Conservation (phyloP, 1,140 invertebrate genomes). For the Grapholita molesta region DNA sequence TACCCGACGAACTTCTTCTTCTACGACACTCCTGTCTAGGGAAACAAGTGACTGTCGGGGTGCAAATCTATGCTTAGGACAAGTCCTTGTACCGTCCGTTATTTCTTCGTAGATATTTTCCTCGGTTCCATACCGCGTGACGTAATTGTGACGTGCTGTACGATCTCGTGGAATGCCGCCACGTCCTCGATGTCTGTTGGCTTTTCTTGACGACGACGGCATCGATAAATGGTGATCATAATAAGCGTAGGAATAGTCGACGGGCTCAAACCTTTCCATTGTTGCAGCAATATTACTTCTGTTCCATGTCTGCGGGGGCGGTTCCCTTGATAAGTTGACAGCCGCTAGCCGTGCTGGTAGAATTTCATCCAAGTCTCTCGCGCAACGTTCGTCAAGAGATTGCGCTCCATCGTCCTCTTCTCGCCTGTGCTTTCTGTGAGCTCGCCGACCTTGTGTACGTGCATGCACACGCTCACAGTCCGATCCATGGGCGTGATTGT, state of each 20-base stretch:
- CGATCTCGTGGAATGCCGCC: constrained; percentile 69
- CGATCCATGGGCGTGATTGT: constrained; percentile 55
- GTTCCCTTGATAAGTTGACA: constrained; percentile 69
- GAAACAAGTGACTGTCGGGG: constrained; percentile 79
- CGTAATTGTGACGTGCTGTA: constrained; percentile 81
- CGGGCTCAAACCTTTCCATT: constrained; percentile 80
- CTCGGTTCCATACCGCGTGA: constrained; percentile 88
- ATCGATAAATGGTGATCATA: constrained; percentile 84
- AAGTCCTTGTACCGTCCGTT: constrained; percentile 79
- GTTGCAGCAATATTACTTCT: constrained; percentile 80
- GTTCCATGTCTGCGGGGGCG: constrained; percentile 69
- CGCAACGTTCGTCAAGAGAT: constrained; percentile 73
- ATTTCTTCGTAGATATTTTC: constrained; percentile 95
- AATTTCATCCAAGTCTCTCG: constrained; percentile 75
- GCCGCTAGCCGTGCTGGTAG: constrained; percentile 73
- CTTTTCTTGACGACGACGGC: constrained; percentile 74
- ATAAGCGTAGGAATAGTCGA: constrained; percentile 89
- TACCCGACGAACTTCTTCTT: constrained; percentile 89
- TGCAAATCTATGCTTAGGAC: constrained; percentile 72
- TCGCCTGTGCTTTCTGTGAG: constrained; percentile 59
- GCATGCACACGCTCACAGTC: constrained; percentile 59
- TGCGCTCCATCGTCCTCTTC: constrained; percentile 74
- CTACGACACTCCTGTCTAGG: constrained; percentile 82
- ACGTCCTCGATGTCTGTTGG: constrained; percentile 60
- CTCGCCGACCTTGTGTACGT: constrained; percentile 55